Base-by-base conservation (phyloP, 1,140 invertebrate genomes). In the Grapholita molesta region DNA sequence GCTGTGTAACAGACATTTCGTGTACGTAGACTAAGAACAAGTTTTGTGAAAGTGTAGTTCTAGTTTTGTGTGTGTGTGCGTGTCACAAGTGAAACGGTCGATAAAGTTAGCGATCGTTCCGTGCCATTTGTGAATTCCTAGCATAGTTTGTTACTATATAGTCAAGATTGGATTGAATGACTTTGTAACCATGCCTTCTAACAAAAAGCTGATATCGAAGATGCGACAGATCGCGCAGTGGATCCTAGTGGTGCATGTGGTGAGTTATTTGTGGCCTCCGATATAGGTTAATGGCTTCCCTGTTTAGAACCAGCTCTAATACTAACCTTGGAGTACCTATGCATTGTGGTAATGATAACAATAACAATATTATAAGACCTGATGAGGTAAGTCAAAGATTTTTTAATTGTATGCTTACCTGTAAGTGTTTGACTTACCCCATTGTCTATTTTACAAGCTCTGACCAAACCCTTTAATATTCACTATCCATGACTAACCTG, bases 51-150 rank as follows among this genome's bases (percentile, higher is more conserved):
- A 90, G 89, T 90, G 86, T 85, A 77, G 75, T 82, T 82, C 79
- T 84, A 88, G 83, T 83, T 88, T 76, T 85, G 67, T 72, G 78
- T 80, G 84, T 88, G 84, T 89, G 89, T 89, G 86, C 83, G 87
- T 89, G 86, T 84, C 83, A 80, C 75, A 75, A 84, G 85, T 91
- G 88, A 85, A 88, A 88, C 87, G 86, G 84, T 91, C 83, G 86
- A 88, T 91, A 88, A 85, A 84, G 81, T 85, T 85, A 75, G 79
- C 80, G 79, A 79, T 84, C 78, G 82, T 85, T 77, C 76, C 77
- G 81, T 85, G 86, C 78, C 87, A 84, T 85, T 86, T 85, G 82
- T 91, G 84, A 82, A 87, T 90, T 85, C 76, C 75, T 78, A 83
- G 79, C 72, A 78, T 85, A 83, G 73, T 79, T 70, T 75, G 76